Conservation (phyloP, 2,888 invertebrate genomes). For the Ichneumoninae sp. region DNA sequence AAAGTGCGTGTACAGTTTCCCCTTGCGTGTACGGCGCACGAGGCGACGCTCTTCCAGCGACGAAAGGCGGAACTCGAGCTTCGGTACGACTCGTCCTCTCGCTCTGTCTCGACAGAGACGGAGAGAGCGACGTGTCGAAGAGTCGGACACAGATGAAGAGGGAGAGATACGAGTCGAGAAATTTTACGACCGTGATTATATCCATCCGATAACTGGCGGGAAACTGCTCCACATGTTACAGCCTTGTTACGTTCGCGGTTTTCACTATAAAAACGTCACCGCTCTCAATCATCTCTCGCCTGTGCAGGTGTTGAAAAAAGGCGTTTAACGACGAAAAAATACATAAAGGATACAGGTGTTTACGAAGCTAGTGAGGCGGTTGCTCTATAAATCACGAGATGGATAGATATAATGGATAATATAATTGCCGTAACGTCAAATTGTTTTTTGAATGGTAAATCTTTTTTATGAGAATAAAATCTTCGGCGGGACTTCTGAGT, state of each 20-base stretch:
- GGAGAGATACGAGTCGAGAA: slow-evolving; percentile 41
- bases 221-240: slow-evolving; percentile 62
- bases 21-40: background rate
- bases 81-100: background rate
- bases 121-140: slow-evolving; percentile 8
- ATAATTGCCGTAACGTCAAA: background rate
- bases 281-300: slow-evolving; percentile 30
- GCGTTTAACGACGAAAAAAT: slow-evolving; percentile 11
- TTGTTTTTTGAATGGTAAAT: background rate
- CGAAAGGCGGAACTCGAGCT: slow-evolving; percentile 44
- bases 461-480: background rate
- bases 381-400: background rate
- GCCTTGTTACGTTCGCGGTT: slow-evolving; percentile 53
- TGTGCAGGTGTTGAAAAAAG: slow-evolving; percentile 7
- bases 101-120: background rate
- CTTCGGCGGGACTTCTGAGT: background rate
- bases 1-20: slow-evolving; percentile 16
- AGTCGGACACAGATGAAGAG: background rate
- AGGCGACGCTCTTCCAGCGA: slow-evolving; percentile 29
- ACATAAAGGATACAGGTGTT: background rate
- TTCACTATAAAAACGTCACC: slow-evolving; percentile 58
- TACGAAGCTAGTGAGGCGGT: background rate
- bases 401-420: background rate
- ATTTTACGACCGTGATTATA: slow-evolving; percentile 64
- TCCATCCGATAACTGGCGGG: slow-evolving; percentile 61